Evolutionary conservation across 1,140 invertebrate species (phyloP).

Genomic region (Nasonia vitripennis): DNA sequence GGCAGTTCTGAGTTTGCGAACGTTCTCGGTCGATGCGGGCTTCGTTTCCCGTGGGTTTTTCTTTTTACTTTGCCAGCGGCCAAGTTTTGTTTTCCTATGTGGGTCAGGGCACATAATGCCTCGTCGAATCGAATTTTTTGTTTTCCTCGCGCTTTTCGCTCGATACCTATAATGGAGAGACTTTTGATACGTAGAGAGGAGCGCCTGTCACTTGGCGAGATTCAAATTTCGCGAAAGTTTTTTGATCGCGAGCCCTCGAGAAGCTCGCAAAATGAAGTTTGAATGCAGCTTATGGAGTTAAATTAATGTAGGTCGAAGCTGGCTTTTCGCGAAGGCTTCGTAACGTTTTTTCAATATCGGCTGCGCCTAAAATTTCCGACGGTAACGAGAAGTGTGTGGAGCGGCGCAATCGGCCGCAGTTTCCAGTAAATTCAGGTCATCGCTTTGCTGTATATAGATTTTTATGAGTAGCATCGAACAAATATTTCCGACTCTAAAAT

Average conservation of each 20-base stretch:
- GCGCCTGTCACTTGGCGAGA: not conserved
- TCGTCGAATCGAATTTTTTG: not conserved
- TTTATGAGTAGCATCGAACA: too few relatives aligned
- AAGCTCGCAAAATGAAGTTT: not conserved
- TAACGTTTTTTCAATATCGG: too few relatives aligned
- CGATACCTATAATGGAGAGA: not conserved
- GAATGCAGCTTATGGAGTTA: not conserved
- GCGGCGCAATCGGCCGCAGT: too few relatives aligned
- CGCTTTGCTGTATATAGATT: too few relatives aligned
- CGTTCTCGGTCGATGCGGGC: not conserved
- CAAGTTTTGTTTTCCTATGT: not conserved
- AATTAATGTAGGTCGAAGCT: not conserved
- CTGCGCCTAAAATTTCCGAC: not conserved
- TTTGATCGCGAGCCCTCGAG: not conserved
- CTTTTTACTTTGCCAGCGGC: not conserved
- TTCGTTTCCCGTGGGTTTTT: not conserved
- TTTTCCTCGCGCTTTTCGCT: not conserved
- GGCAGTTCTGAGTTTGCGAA: slow-evolving; percentile 11
- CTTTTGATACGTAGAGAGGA: not conserved
- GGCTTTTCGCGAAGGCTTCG: not conserved
- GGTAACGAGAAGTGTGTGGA: not conserved
- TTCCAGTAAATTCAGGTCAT: too few relatives aligned
- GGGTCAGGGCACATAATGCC: not conserved
- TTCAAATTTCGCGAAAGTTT: not conserved
- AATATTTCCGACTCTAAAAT: too few relatives aligned